These are phyloP conservation scores for Neolamprologus sp. DNA, from an alignment of 2,113 vertebrate genomes.

Conservation along the genomic window DNA sequence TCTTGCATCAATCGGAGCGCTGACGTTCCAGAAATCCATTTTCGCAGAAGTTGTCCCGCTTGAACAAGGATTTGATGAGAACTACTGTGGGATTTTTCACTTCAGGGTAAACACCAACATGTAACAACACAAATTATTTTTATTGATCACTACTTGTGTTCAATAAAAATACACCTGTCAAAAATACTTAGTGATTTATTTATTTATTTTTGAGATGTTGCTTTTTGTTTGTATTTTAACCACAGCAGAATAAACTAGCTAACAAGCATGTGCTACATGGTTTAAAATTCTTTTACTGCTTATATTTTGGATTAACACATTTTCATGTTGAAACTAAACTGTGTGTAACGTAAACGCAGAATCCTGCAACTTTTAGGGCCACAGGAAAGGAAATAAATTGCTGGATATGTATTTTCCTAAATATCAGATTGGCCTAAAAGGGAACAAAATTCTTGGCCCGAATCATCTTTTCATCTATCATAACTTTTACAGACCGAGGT, in stretches of 20 bases:
- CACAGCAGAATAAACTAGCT: not conserved
- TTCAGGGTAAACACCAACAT: constrained; percentile 55
- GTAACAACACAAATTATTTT: accelerated
- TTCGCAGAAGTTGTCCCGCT: constrained; percentile 50
- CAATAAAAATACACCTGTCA: not conserved
- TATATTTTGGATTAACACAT: not conserved
- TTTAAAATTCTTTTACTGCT: not conserved
- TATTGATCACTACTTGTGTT: not conserved
- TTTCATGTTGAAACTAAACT: not conserved
- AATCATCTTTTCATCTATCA: not conserved
- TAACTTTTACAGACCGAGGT: not conserved
- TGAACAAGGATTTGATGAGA: constrained; percentile 45
- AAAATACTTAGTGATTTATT: not conserved
- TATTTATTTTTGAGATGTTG: not conserved
- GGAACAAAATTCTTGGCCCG: not conserved
- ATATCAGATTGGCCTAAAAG: not conserved
- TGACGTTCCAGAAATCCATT: constrained; percentile 57
- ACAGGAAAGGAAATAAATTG: not conserved
- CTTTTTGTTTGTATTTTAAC: not conserved
- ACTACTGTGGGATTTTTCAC: constrained; percentile 72
- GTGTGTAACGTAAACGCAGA: accelerated
- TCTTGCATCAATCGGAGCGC: constrained; percentile 65
- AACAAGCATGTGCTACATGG: not conserved
- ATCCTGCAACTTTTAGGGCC: not conserved
- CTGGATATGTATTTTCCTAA: not conserved